Conservation (phyloP, 2,888 invertebrate species). For the Pseudoips prasinana region DNA sequence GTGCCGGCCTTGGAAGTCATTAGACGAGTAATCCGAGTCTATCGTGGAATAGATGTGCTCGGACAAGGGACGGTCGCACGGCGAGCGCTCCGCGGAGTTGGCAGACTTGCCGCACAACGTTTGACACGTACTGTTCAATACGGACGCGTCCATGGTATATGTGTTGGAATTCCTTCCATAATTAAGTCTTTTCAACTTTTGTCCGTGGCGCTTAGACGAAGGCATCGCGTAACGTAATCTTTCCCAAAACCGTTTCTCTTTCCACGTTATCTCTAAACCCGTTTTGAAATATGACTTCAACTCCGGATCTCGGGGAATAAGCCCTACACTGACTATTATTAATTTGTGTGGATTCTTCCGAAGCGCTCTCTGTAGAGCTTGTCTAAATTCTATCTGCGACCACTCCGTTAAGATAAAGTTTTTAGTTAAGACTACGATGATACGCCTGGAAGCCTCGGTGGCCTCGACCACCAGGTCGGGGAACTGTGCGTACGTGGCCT, state of each 20-base stretch:
- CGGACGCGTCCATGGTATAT: slow-evolving; percentile 88
- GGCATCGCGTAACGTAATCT: slow-evolving; percentile 95
- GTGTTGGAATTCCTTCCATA: slow-evolving; percentile 92
- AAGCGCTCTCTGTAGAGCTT: slow-evolving; percentile 93
- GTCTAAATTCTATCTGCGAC: slow-evolving; percentile 94
- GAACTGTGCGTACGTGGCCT: slow-evolving; percentile 86
- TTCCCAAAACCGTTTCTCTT: slow-evolving; percentile 97
- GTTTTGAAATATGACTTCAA: slow-evolving; percentile 94
- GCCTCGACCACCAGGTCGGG: slow-evolving; percentile 92
- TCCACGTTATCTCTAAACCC: slow-evolving; percentile 92
- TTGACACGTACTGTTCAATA: slow-evolving; percentile 83
- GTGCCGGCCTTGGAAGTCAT: slow-evolving; percentile 66
- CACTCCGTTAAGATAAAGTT: slow-evolving; percentile 96
- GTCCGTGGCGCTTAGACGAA: slow-evolving; percentile 85
- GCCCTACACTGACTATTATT: slow-evolving; percentile 91
- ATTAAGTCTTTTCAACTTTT: slow-evolving; percentile 81
- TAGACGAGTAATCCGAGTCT: slow-evolving; percentile 92
- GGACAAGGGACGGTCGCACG: slow-evolving; percentile 88
- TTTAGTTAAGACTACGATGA: slow-evolving; percentile 92
- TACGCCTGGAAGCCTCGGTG: slow-evolving; percentile 92
- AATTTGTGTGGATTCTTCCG: slow-evolving; percentile 92
- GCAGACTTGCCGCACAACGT: slow-evolving; percentile 81
- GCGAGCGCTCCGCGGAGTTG: slow-evolving; percentile 80
- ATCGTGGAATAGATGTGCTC: slow-evolving; percentile 96
- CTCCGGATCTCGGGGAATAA: slow-evolving; percentile 92